phyloP scores from a whole-genome alignment of 2,113 vertebrate genomes.

The Lamprologus tigripictilis region DNA sequence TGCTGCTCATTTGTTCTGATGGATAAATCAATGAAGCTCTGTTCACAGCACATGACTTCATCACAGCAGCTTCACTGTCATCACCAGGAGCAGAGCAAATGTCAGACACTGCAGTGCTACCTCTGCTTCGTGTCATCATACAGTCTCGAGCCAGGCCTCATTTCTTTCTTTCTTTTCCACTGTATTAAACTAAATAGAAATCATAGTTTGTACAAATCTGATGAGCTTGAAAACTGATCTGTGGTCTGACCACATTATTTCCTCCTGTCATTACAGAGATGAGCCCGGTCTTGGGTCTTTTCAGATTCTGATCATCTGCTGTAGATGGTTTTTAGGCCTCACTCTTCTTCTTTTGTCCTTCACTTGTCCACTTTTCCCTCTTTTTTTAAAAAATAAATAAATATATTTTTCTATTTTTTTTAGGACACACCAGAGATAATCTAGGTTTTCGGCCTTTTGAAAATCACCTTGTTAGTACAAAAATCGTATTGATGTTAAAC shows the following conservation, averaged over 20 bases:
- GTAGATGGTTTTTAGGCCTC: background rate
- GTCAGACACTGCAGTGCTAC: background rate
- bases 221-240: background rate
- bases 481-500: background rate
- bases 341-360: background rate
- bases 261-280: background rate
- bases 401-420: background rate
- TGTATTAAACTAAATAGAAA: background rate
- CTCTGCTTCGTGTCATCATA: background rate
- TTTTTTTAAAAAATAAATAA: background rate
- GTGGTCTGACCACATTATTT: background rate
- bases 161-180: background rate
- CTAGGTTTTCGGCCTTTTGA: background rate
- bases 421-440: background rate
- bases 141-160: background rate
- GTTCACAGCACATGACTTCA: constrained; percentile 27
- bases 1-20: background rate
- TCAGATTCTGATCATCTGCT: background rate
- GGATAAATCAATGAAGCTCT: constrained; percentile 24
- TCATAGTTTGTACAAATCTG: background rate
- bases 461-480: background rate
- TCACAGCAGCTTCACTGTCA: background rate
- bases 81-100: background rate
- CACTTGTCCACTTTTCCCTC: background rate
- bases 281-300: background rate